Evolutionary conservation across 2,888 invertebrate species (phyloP), one percentile per base, ranked within the genome.

Genomic region (Brenthis daphne): DNA sequence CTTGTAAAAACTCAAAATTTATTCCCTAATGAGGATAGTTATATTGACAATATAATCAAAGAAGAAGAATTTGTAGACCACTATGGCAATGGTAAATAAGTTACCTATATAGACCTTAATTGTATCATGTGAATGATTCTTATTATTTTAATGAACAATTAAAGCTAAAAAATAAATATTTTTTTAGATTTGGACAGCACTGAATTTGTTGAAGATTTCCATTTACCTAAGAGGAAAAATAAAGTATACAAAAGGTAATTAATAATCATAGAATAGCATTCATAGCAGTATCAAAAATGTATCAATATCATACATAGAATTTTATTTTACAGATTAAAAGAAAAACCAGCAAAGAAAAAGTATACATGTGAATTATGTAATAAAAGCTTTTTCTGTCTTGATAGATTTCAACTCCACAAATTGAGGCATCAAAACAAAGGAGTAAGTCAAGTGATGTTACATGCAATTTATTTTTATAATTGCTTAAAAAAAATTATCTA

Each of bases 371-470:
- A 85, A 20, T 53, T 87, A 16, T 92, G 92, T 71, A 82, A 81
- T 57, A 89, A 84, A 75, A 86, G 83, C 65, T 92, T 90, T 72
- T 81, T 51, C 29, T 81, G 60, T 81, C 82, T 64, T 54, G 85
- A 87, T 61, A 81, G 87, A 73, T 87, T 85, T 79, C 86, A 90
- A 76, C 84, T 86, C 47, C 92, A 92, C 66, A 86, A 85, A 74
- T 77, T 85, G 11, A 82, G 80, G 68, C 92, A 92, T 82, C 79
- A 88, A 69, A 90, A 85, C 1, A 86, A 86, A 79, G 77, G 77
- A 68, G 92, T 92, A 79, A 83, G 85, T 69, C 37, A 11, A n/a
- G 13, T 51, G 29, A 54, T 29, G 4, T 8, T 43, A 60, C 14
- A 50, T 13, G 13, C 63, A 20, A 24, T 29, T 12, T 53, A 47